Evolutionary conservation across 2,888 invertebrate genomes (phyloP).

Genomic region (Xestia rhomboidea): DNA sequence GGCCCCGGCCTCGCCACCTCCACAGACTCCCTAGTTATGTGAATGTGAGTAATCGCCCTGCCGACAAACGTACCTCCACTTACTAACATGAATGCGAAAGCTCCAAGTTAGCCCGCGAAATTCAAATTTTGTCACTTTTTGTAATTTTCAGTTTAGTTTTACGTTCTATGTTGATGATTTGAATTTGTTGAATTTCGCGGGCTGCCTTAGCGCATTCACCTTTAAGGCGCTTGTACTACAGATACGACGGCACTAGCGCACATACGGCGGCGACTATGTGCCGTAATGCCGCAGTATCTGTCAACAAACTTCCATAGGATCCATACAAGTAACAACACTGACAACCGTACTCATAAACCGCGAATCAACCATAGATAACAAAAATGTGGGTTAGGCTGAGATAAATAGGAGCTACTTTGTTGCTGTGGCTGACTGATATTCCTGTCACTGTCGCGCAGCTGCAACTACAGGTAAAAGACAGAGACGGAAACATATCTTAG

Average conservation of each 20-base stretch:
- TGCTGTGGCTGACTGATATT: background rate
- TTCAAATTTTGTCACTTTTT: background rate
- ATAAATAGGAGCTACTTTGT: background rate
- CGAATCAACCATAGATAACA: background rate
- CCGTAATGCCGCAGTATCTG: background rate
- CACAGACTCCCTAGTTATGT: constrained; percentile 36
- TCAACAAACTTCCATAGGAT: background rate
- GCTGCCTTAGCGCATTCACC: background rate
- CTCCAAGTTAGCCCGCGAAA: background rate
- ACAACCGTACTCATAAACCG: background rate
- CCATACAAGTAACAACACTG: background rate
- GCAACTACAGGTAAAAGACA: background rate
- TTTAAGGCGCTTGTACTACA: background rate
- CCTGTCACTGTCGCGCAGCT: background rate
- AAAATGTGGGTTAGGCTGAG: background rate
- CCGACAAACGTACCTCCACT: constrained; percentile 49
- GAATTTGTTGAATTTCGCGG: background rate
- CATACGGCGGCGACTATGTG: background rate
- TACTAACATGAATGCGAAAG: constrained; percentile 7
- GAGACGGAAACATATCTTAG: background rate
- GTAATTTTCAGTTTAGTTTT: background rate
- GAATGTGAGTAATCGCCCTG: constrained; percentile 57
- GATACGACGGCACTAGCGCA: background rate
- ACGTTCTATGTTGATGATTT: background rate
- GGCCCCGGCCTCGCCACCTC: constrained; percentile 51